Percentiles rank a stretch among this genome's conserved stretches.
phyloP scores from a whole-genome alignment of 2,888 invertebrate species.

The Apotomis turbidana region DNA sequence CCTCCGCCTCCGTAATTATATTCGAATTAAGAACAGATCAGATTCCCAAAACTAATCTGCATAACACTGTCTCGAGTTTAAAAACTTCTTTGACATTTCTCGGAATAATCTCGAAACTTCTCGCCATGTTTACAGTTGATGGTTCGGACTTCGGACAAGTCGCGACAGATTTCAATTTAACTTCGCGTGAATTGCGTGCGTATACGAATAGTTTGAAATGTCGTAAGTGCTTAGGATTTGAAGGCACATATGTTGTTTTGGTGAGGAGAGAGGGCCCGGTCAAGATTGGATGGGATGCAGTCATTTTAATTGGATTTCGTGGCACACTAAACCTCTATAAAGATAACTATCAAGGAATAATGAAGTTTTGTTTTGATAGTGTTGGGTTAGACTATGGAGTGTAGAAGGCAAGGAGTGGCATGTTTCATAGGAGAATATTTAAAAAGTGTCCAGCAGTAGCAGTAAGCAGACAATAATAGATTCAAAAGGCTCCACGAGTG shows the following conservation, averaged over 20 bases:
- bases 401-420: too few relatives aligned
- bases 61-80: not conserved
- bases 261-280: not conserved
- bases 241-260: not conserved
- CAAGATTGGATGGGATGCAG: constrained; percentile 8
- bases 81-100: constrained; percentile 17
- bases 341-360: not conserved
- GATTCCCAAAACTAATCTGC: constrained; percentile 16
- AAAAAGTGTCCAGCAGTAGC: too few relatives aligned
- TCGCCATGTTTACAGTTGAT: constrained; percentile 15
- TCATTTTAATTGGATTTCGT: constrained; percentile 25
- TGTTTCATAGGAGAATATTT: too few relatives aligned
- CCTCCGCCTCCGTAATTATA: not conserved
- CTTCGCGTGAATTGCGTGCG: constrained; percentile 15
- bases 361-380: not conserved
- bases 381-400: not conserved
- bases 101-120: constrained; percentile 22
- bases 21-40: not conserved
- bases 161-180: constrained; percentile 35
- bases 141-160: constrained; percentile 28
- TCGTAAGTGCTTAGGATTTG: not conserved
- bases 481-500: too few relatives aligned
- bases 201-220: not conserved
- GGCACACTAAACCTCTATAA: not conserved
- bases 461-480: too few relatives aligned